Evolutionary conservation across 2,888 invertebrate species (phyloP), one percentile per base, ranked within the genome.

Genomic region (Atrina japonica): DNA sequence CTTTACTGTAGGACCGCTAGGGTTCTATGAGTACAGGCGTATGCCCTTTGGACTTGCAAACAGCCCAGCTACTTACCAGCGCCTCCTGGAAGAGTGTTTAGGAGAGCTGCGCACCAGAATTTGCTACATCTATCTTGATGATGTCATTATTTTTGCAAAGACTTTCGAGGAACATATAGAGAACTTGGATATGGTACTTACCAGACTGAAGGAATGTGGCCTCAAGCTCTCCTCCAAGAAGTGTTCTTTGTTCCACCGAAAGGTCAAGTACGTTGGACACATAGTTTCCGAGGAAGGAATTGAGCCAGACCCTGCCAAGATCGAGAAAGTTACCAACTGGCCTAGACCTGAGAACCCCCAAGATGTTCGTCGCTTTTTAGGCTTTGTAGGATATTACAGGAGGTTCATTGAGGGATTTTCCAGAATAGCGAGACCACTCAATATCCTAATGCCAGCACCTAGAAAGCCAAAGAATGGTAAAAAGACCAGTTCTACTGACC

Each of bases 21-120:
- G 80, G 3, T 61, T 77, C 9, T 80, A 50, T 30, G 68, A 75
- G 43, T 75, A 56, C 45, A 49, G 40, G 2, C 16, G 71, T 1
- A 56, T 77, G 64, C 75, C 73, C 9, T 78, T 77, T 55, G 80
- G 80, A 16, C 59, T 80, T n/a, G 58, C 29, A 11, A 77, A 77
- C 18, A 21, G 11, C 18, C 40, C 40, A 9, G 35, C 35, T 35
- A 7, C 56, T 16, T 56, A 47, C 55, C 77, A 78, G 45, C 63
- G 66, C 50, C 64, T 79, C 3, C 74, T 78, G 73, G 56, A 41
- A 11, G 47, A 18, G 49, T 47, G 23, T 29, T 61, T 11, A 61
- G 47, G 18, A 47, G 29, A 18, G 27, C 35, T 25, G 29, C 35
- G 56, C 27, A 35, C n/a, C 35, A 56, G 11, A 18, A 11, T 1